Base-by-base conservation (phyloP, 2,797 vertebrate genomes). In the Agapornis canus region DNA sequence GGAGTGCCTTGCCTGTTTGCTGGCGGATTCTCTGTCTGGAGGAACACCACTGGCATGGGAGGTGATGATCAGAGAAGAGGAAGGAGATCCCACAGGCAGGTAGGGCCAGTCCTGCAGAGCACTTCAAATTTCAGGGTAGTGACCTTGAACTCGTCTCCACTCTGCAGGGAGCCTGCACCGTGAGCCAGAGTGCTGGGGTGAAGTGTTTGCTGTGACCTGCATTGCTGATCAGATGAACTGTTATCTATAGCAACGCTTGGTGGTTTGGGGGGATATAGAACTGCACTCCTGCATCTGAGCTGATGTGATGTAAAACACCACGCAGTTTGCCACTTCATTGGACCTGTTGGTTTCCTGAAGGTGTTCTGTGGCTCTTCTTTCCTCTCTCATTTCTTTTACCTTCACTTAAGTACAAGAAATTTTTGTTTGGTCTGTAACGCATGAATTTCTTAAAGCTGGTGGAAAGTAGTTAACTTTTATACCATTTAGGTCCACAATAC, bases 171-270 rank as follows among this genome's bases (percentile, higher is more conserved):
- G 57, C 76, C 65, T 2, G 10, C 54, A 21, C 2, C 3, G 87
- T 64, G 23, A 90, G 56, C 31, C 51, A 47, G 89, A 79, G 88
- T 66, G 8, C 66, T 79, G 71, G 43, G 83, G 87, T 91, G 94
- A 92, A 92, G 65, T 63, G 87, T 76, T 95, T 71, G 43, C 77
- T 81, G 59, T 90, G 94, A 94, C 95, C 94, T 95, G 92, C 54
- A 14, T 63, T 86, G 85, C 89, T 95, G 76, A 88, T 69, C 92
- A 79, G 92, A 19, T 93, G 91, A 96, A 56, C 87, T 90, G 54
- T 54, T 94, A 84, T 29, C 76, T 78, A 27, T 19, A 86, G 76
- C 82, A 88, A 48, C 17, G 11, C 32, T 73, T 48, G 32, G 10
- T 76, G 1, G 59, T 82, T 91, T 87, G 89, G 54, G 72, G 91